Conservation (phyloP, 2,797 vertebrate species). For the Morus bassanus region DNA sequence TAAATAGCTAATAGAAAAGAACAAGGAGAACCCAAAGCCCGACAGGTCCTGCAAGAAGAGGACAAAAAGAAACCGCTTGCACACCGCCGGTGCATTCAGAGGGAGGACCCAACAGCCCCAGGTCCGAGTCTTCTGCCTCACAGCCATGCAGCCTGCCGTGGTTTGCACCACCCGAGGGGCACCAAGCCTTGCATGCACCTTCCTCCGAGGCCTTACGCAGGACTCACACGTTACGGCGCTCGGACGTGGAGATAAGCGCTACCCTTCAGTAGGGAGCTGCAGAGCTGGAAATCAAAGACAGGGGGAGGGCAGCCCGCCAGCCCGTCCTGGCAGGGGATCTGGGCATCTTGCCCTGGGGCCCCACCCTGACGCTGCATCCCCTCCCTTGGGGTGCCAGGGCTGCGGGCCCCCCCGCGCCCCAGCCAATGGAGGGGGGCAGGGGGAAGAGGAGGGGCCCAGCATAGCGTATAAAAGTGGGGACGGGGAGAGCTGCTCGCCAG, state of each 20-base stretch:
- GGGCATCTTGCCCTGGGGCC: slow-evolving; percentile 19
- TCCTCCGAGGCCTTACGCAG: fast-evolving
- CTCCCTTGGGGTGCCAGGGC: not conserved
- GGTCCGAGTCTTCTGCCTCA: fast-evolving
- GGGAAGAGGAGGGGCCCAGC: not conserved
- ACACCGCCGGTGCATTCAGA: fast-evolving
- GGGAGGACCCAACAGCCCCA: not conserved
- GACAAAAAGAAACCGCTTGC: not conserved
- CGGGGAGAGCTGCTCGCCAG: fast-evolving
- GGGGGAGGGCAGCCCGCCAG: fast-evolving
- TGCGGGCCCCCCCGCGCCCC: not conserved
- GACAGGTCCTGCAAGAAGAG: not conserved
- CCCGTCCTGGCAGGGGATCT: fast-evolving
- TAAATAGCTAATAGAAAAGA: not conserved
- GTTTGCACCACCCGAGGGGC: fast-evolving
- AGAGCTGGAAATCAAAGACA: not conserved
- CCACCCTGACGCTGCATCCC: not conserved
- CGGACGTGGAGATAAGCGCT: fast-evolving
- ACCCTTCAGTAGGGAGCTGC: not conserved
- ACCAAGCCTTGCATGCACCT: fast-evolving
- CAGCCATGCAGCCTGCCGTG: fast-evolving
- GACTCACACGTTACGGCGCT: fast-evolving
- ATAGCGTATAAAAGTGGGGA: not conserved
- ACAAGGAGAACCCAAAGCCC: not conserved
- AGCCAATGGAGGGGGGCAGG: not conserved